phyloP scores from a whole-genome alignment of 2,113 vertebrate genomes.

The Myrmophylax atrothorax region DNA sequence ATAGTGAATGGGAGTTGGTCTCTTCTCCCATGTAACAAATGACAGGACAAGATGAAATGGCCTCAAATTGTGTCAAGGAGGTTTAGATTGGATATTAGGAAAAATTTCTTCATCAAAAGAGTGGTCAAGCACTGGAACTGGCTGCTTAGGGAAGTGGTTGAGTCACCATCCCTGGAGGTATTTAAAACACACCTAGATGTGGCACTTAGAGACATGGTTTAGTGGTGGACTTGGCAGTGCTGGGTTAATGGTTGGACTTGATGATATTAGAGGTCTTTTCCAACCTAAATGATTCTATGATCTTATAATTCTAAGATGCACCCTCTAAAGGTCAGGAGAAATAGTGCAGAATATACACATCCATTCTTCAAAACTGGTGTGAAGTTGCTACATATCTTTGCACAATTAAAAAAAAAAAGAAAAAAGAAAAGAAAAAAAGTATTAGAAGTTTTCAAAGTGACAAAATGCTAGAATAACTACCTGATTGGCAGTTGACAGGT shows the following conservation, averaged over 20 bases:
- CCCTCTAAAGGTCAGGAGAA: conserved; percentile 5
- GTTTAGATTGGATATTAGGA: background rate
- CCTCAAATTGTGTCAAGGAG: background rate
- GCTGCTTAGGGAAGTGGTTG: background rate
- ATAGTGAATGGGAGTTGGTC: background rate
- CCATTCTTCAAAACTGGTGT: background rate
- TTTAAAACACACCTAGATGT: background rate
- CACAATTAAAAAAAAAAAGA: background rate
- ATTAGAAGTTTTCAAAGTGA: background rate
- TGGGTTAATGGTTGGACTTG: background rate
- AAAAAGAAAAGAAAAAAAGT: background rate
- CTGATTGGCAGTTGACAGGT: background rate
- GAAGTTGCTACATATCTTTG: background rate
- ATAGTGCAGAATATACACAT: background rate
- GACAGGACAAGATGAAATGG: background rate
- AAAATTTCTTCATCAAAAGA: background rate
- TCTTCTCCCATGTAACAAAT: background rate
- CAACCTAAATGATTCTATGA: background rate
- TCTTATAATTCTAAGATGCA: background rate
- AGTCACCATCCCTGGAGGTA: background rate
- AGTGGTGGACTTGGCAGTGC: background rate
- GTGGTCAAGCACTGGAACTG: background rate
- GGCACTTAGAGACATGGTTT: background rate
- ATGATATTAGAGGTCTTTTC: background rate
- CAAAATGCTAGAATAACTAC: background rate